Percentiles rank a stretch among this genome's conserved stretches.
These are phyloP conservation scores for Gisinianus flammeolus DNA, from an alignment of 2,888 invertebrate species.

Conservation along the genomic window DNA sequence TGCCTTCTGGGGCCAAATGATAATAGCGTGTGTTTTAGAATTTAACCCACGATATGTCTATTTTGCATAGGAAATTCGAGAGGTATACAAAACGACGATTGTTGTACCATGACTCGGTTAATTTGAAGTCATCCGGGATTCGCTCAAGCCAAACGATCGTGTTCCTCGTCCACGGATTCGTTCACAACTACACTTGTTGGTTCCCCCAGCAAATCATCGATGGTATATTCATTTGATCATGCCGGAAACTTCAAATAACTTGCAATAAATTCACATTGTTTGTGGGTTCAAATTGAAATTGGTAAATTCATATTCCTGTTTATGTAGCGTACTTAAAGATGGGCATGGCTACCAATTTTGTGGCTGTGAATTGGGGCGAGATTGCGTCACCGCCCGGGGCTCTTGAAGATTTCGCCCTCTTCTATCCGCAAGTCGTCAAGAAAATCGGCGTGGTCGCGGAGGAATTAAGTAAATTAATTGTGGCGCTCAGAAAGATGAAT, in stretches of 20 bases:
- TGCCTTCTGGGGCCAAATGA: no score
- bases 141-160: not conserved
- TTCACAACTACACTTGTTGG: conserved; percentile 20
- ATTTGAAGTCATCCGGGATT: not conserved
- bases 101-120: not conserved
- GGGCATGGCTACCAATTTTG: not conserved
- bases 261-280: not conserved
- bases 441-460: not conserved
- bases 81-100: not conserved
- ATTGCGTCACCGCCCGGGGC: not conserved
- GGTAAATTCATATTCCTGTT: not conserved
- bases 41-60: not conserved
- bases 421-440: not conserved
- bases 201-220: conserved; percentile 26
- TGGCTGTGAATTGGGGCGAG: conserved; percentile 15
- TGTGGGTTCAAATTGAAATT: not conserved
- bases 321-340: conserved; percentile 9
- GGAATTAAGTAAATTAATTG: not conserved
- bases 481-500: not conserved
- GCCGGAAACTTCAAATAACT: no score
- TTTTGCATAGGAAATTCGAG: not conserved
- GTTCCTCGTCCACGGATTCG: conserved; percentile 16
- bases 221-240: no score
- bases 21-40: no score
- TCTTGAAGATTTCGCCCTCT: not conserved